Base-by-base conservation (phyloP, 2,797 vertebrate species). In the Phoeniculus purpureus region DNA sequence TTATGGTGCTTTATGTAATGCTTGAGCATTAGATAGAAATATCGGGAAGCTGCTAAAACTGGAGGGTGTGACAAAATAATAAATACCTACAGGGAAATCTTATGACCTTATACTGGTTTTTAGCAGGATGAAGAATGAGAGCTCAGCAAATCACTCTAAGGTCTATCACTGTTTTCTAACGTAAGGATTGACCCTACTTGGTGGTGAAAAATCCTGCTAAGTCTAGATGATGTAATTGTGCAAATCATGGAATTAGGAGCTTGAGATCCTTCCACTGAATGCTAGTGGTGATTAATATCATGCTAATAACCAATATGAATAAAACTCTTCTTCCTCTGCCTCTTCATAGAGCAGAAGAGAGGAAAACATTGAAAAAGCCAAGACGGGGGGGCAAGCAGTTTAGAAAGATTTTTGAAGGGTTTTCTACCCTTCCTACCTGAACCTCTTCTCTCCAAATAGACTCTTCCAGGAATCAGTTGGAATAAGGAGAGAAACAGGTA, bases 401-500 rank as follows among this genome's bases (percentile, higher is more conserved):
- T 71, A 61, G 54, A 80, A 92, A 91, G 92, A 67, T 73, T 93
- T 93, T 79, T 91, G 32, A 80, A 87, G 47, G 14, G 6, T 31
- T 82, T 94, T 93, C 85, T 68, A 19, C 32, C 45, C 89, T 37
- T 87, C 48, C 34, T 75, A 61, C 70, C 51, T 82, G 72, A 87
- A 77, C 58, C n/a, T 93, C 54, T 87, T 90, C 79, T 89, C 62
- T 90, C 21, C 68, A 77, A 34, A 94, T 74, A 90, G 60, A 71
- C 92, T 94, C 52, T 91, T 92, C 89, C 56, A 60, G 64, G 64
- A 91, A 64, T 84, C 77, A 66, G 78, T 61, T 83, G 70, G 85
- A 94, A 89, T 90, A 89, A 91, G 82, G 93, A 83, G 52, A 79
- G 87, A 89, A 92, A 83, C 55, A 89, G 62, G 64, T 92, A 89